Conservation (phyloP, 92 coral and sea anemone genomes). For the Ricordea florida region DNA sequence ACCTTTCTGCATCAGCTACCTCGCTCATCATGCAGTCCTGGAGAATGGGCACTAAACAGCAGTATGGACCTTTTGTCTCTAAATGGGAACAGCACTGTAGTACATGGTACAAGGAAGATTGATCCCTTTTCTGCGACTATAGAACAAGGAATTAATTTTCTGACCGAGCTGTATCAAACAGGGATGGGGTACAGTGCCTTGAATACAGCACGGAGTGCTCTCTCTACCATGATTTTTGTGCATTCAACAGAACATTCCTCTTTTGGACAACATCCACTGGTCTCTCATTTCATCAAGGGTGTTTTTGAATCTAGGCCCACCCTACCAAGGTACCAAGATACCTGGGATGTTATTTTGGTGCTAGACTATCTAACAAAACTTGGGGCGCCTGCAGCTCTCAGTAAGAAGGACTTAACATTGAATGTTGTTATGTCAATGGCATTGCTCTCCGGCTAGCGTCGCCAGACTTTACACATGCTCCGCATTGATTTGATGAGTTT, state of each 20-base stretch:
- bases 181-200: conserved; percentile 50
- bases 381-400: not conserved
- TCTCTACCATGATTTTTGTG: conserved; percentile 4
- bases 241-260: not conserved
- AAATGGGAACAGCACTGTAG: conserved; percentile 14
- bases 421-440: conserved; percentile 41
- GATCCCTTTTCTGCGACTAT: conserved; percentile 22
- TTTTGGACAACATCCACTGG: conserved; percentile 37
- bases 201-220: conserved; percentile 33
- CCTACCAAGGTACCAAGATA: conserved; percentile 20
- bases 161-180: conserved; percentile 18
- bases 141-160: conserved; percentile 29
- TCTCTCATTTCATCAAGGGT: conserved; percentile 23
- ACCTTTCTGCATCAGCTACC: conserved; percentile 13
- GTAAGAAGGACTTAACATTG: conserved; percentile 29
- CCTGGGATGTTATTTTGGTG: conserved; percentile 27
- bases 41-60: conserved; percentile 10
- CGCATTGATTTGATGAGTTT: conserved; percentile 9
- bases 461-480: conserved; percentile 42
- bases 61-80: conserved; percentile 13
- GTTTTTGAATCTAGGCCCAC: conserved; percentile 20
- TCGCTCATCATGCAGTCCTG: conserved; percentile 1
- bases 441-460: conserved; percentile 30
- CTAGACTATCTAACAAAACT: not conserved
- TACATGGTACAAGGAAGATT: conserved; percentile 23